Percentiles rank a stretch among this genome's conserved stretches.
These are phyloP conservation scores for Alces alces DNA, from an alignment of 2,113 vertebrate genomes.

Conservation along the genomic window DNA sequence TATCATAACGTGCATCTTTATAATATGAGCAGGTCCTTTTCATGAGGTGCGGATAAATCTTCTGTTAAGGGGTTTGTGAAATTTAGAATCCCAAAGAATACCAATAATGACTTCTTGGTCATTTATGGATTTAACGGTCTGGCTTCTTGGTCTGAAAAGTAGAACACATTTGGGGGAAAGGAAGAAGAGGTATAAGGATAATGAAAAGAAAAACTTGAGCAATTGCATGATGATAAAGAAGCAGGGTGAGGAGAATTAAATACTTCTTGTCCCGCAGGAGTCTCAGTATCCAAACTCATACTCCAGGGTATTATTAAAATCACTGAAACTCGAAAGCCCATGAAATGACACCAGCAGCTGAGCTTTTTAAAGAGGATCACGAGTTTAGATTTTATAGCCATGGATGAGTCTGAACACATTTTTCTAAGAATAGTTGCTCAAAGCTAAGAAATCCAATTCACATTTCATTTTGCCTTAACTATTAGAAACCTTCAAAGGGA, in stretches of 20 bases:
- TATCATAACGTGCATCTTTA: not conserved
- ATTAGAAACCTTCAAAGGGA: not conserved
- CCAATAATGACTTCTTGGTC: not conserved
- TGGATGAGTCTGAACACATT: not conserved
- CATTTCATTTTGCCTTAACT: not conserved
- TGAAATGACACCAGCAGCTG: not conserved
- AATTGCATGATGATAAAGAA: not conserved
- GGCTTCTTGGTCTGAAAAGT: not conserved
- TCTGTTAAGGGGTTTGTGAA: not conserved
- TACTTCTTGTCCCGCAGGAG: not conserved
- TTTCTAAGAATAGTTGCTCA: not conserved
- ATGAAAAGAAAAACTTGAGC: not conserved
- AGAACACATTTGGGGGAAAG: not conserved
- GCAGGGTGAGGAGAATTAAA: not conserved
- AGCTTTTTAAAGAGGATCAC: not conserved
- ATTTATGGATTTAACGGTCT: not conserved
- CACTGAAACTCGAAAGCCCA: not conserved
- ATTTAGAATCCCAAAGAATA: not conserved
- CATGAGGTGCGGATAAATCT: not conserved
- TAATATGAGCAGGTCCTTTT: not conserved
- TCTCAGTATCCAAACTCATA: not conserved
- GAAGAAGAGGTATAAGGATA: not conserved
- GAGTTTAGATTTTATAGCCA: not conserved
- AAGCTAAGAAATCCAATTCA: not conserved
- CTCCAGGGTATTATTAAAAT: not conserved